Conservation (phyloP, 23 tunicate species). For the Botrylloides violaceus region DNA sequence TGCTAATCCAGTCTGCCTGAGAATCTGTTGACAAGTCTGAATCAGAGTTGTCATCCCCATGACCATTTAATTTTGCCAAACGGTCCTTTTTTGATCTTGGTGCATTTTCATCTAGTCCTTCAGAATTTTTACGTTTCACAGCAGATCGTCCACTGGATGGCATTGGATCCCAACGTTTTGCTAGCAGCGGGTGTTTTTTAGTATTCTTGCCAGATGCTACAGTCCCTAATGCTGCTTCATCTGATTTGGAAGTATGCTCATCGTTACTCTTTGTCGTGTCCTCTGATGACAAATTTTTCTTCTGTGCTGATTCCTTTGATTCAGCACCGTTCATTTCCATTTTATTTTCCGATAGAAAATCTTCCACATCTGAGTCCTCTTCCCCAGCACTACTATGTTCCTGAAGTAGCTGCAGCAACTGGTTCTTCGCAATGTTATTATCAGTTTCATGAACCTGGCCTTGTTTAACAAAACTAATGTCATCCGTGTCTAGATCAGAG, state of each 20-base stretch:
- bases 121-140: neutral
- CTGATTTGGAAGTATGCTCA: too few relatives aligned
- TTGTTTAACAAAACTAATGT: neutral
- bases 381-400: neutral
- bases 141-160: neutral
- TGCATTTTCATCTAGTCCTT: neutral
- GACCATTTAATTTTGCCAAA: too few relatives aligned
- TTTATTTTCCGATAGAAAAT: conserved; percentile 18
- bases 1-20: neutral
- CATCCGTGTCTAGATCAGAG: conserved; percentile 3
- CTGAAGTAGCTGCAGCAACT: neutral
- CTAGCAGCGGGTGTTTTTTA: neutral
- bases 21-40: neutral
- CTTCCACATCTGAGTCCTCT: conserved; percentile 27
- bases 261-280: too few relatives aligned
- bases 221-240: neutral
- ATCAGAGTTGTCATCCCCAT: neutral
- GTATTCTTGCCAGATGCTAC: too few relatives aligned
- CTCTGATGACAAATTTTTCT: too few relatives aligned
- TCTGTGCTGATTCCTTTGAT: neutral
- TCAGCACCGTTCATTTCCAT: neutral
- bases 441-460: neutral
- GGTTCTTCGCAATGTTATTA: neutral
- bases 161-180: neutral
- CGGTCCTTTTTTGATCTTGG: neutral